These are phyloP conservation scores for Pocota personata DNA, from an alignment of 2,888 invertebrate genomes.

Conservation along the genomic window DNA sequence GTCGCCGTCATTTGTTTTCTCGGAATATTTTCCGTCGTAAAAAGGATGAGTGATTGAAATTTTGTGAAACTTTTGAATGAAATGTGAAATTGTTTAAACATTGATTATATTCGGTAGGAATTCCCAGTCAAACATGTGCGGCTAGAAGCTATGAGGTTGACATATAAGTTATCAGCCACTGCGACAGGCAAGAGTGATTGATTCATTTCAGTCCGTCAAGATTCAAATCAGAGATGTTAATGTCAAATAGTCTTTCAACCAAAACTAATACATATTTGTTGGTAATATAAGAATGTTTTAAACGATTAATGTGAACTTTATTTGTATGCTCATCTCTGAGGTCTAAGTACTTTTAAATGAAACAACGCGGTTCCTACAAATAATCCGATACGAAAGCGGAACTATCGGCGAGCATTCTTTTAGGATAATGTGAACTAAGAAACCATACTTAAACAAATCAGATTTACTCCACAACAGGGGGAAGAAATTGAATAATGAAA, in stretches of 20 bases:
- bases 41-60: neutral
- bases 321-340: no score
- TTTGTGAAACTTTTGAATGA: neutral
- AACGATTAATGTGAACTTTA: no score
- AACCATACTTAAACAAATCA: no score
- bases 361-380: no score
- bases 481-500: no score
- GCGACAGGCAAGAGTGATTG: neutral
- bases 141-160: neutral
- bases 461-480: no score
- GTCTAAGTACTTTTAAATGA: no score
- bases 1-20: neutral
- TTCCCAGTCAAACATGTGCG: neutral
- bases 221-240: neutral
- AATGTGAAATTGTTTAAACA: neutral
- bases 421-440: no score
- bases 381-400: no score
- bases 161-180: neutral
- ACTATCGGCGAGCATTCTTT: no score
- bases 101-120: neutral
- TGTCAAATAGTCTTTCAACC: neutral
- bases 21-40: neutral
- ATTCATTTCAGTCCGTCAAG: neutral
- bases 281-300: no score
- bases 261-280: no score